Percentiles rank a stretch among this genome's conserved stretches.
These are phyloP conservation scores for Iphiclides podalirius DNA, from an alignment of 2,888 invertebrate species.

Conservation along the genomic window DNA sequence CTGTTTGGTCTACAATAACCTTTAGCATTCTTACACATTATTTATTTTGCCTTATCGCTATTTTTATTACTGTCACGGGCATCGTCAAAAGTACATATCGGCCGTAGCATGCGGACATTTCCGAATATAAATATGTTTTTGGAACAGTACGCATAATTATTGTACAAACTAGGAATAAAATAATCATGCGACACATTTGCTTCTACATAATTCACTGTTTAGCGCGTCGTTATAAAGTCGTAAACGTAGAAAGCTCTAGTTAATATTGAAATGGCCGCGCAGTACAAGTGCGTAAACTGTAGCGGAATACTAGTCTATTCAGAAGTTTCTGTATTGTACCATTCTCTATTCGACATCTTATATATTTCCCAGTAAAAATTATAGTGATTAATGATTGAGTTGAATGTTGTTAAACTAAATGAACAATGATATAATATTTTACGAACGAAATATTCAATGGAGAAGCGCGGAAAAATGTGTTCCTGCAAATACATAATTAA, in stretches of 20 bases:
- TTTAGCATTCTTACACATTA: too few species aligned
- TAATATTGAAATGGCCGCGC: conserved; percentile 38
- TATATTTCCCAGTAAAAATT: too few species aligned
- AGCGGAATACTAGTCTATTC: conserved; percentile 10
- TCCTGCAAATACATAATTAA: too few species aligned
- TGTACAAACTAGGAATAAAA: conserved; percentile 29
- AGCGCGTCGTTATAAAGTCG: conserved; percentile 70
- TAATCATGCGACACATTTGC: conserved; percentile 36
- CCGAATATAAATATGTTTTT: not conserved
- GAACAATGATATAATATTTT: too few species aligned
- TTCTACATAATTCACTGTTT: conserved; percentile 59
- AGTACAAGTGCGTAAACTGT: conserved; percentile 35
- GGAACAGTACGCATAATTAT: conserved; percentile 6
- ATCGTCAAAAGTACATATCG: not conserved
- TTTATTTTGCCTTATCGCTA: not conserved
- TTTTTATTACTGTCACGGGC: not conserved
- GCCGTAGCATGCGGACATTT: not conserved
- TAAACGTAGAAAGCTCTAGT: conserved; percentile 67
- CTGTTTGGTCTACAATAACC: too few species aligned
- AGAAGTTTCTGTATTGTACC: too few species aligned
- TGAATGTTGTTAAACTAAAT: too few species aligned
- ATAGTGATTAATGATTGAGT: too few species aligned
- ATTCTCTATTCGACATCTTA: too few species aligned
- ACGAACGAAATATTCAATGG: too few species aligned
- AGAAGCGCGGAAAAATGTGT: too few species aligned